Percentiles rank a stretch among this genome's conserved stretches.
Conservation (phyloP, 2,113 vertebrate genomes). For the Engraulis encrasicolus region DNA sequence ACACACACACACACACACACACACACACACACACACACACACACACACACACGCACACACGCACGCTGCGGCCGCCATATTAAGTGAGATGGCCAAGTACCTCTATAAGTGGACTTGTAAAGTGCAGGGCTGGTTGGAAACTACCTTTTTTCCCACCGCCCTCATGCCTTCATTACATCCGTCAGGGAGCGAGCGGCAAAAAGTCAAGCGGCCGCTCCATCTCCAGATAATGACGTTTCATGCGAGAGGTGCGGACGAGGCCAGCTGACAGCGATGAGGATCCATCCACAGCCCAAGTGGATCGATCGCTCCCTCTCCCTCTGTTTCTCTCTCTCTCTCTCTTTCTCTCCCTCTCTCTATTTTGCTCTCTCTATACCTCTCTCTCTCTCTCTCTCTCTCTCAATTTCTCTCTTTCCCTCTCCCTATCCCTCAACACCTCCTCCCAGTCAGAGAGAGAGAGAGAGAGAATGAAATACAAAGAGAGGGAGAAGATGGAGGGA, state of each 20-base stretch:
- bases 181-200: not conserved
- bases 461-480: not conserved
- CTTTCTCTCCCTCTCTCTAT: too few species aligned
- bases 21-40: too few species aligned
- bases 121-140: slow-evolving; percentile 6
- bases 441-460: not conserved
- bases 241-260: not conserved
- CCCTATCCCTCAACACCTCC: too few species aligned
- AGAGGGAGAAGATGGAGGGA: not conserved
- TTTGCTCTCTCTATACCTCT: too few species aligned
- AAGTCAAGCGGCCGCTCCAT: not conserved
- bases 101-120: not conserved
- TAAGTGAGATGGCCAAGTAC: not conserved
- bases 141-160: not conserved
- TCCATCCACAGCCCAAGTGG: not conserved
- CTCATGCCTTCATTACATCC: not conserved
- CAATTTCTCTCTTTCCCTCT: too few species aligned
- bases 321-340: too few species aligned
- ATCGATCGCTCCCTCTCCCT: not conserved
- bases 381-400: too few species aligned
- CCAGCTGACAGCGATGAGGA: slow-evolving; percentile 1
- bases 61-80: too few species aligned
- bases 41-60: too few species aligned
- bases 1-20: too few species aligned
- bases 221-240: slow-evolving; percentile 20